Conservation (phyloP, 1,140 invertebrate genomes). For the Chionoecetes opilio region DNA sequence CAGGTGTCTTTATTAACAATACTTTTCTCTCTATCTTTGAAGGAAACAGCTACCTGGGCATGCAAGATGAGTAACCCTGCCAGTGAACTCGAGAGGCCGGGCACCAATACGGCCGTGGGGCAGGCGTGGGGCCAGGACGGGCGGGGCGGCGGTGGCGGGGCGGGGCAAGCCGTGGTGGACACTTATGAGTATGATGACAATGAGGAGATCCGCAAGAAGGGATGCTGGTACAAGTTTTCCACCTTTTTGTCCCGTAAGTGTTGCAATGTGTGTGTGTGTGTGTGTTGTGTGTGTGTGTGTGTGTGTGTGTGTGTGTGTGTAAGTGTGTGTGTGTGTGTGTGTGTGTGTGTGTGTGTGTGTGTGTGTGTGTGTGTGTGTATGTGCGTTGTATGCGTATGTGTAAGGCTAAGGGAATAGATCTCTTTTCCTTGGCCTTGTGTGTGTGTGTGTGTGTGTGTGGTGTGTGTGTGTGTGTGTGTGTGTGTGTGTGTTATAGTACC, state of each 20-base stretch:
- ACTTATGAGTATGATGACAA: constrained; percentile 55
- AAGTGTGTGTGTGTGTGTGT: background rate
- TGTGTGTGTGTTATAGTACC: background rate
- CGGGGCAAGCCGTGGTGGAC: constrained; percentile 6
- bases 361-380: constrained; percentile 47
- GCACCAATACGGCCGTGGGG: constrained; percentile 47
- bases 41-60: background rate
- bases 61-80: constrained; percentile 59
- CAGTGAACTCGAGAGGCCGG: constrained; percentile 65
- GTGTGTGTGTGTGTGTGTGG: constrained; percentile 43
- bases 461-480: constrained; percentile 33
- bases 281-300: constrained; percentile 47
- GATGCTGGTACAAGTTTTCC: constrained; percentile 73
- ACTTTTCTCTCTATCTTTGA: background rate
- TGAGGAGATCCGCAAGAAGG: constrained; percentile 68
- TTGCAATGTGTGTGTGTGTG: background rate
- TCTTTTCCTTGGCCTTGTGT: no score
- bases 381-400: constrained; percentile 33
- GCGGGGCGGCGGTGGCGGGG: background rate
- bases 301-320: constrained; percentile 42
- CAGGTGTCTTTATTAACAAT: no score
- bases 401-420: no score
- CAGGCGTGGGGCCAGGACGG: constrained; percentile 44
- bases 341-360: background rate
- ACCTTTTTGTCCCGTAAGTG: constrained; percentile 69